Percentiles rank a stretch among this genome's conserved stretches.
Evolutionary conservation across 2,797 vertebrate species (phyloP).

Genomic region (Paguma larvata): DNA sequence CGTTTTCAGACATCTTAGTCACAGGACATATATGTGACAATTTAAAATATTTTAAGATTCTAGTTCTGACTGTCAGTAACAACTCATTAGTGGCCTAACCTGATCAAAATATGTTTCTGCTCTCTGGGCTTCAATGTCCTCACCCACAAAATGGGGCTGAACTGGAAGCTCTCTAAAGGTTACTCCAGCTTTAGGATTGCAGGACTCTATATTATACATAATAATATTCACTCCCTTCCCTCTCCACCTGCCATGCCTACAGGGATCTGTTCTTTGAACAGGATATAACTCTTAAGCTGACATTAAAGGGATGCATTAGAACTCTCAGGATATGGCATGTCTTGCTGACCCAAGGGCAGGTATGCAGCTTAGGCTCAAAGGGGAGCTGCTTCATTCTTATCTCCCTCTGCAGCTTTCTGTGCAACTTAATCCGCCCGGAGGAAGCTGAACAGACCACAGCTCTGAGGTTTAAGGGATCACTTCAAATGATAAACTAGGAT

Average conservation of each 20-base stretch:
- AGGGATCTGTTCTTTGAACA: background rate
- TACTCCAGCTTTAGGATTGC: background rate
- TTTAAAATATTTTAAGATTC: background rate
- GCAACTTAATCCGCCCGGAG: background rate
- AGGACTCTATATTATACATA: background rate
- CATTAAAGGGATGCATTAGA: background rate
- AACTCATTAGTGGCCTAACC: background rate
- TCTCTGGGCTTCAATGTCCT: background rate
- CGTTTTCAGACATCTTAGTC: background rate
- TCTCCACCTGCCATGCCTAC: background rate
- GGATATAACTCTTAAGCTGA: background rate
- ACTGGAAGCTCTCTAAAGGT: background rate
- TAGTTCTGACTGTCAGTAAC: background rate
- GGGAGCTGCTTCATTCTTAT: background rate
- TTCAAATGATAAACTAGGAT: background rate
- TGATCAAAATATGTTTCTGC: background rate
- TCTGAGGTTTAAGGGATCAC: background rate
- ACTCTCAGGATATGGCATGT: background rate
- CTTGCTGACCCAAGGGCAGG: background rate
- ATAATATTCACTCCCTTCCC: background rate
- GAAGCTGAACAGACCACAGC: background rate
- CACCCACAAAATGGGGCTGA: background rate
- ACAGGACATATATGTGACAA: background rate
- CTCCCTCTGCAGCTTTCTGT: constrained; percentile 5
- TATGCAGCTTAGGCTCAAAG: background rate